Evolutionary conservation across 2,888 invertebrate genomes (phyloP), one percentile per base, ranked within the genome.

Genomic region (Cremastinae sp.): DNA sequence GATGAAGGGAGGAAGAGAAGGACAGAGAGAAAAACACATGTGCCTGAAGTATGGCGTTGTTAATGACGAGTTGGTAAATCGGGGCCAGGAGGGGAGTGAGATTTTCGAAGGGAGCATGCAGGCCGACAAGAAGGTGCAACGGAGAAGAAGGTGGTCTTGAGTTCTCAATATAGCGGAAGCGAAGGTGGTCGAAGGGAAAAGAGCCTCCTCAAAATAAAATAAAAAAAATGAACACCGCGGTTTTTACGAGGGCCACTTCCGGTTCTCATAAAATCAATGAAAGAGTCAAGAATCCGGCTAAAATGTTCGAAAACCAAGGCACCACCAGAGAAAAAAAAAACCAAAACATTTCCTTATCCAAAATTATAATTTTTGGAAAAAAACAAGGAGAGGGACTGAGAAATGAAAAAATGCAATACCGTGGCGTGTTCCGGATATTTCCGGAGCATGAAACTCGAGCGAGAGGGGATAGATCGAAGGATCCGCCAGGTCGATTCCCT

Each of bases 131-230:
- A 78, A 78, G 79, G 82, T 78, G 78, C 77, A 80, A 83, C 85
- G 84, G 82, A 85, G 82, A 85, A 86, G 86, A 85, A 86, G 87
- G 85, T 84, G 83, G 83, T 81, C 81, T 83, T 78, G 68, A 81
- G 74, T 64, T 75, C 83, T 87, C 83, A 85, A 88, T 88, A 84
- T 85, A 86, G 86, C 89, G 89, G 89, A 89, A 89, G 89, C 88
- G 87, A 89, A 82, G 85, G 88, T 88, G 88, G 88, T 89, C 88
- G 88, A 28, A 28, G 28, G 28, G 28, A 28, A 28, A 28, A 28
- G 28, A 28, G 28, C 28, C 28, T 28, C 28, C 28, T 5, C 28
- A 5, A 28, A 28, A 28, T 28, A 28, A 28, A 28, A 28, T 3
- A 28, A 28, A 2, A 28, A 28, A 28, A 28, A 28, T 28, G 85